Conservation (phyloP, 2,113 vertebrate genomes). For the Scatophagus argus region DNA sequence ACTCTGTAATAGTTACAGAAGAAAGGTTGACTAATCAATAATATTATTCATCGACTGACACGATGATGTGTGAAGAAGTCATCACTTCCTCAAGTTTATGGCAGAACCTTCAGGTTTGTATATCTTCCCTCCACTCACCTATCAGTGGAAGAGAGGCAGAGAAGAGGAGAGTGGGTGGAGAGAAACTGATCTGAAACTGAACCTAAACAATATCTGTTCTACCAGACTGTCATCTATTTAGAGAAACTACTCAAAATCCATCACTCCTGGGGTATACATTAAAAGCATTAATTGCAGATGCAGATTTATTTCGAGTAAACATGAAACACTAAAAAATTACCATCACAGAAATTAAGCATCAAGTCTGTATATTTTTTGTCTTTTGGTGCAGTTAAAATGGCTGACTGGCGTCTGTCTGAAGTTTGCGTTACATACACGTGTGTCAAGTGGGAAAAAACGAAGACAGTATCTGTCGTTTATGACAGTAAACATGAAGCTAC, state of each 20-base stretch:
- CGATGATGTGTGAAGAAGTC: neutral
- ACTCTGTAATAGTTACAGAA: neutral
- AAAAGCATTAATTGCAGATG: neutral
- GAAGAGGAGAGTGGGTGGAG: conserved; percentile 12
- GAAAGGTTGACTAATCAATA: neutral
- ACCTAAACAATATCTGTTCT: conserved; percentile 2
- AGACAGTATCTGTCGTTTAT: no score
- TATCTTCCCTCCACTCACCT: conserved; percentile 17
- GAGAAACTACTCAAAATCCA: neutral
- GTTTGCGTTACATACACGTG: no score
- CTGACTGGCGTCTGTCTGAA: neutral
- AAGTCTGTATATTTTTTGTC: neutral
- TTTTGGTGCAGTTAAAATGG: neutral
- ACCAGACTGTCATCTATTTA: neutral
- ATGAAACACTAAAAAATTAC: neutral
- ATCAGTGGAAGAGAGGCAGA: conserved; percentile 11
- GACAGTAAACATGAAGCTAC: no score
- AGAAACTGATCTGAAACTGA: conserved; percentile 25
- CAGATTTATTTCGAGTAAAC: neutral
- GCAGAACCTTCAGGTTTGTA: conserved; percentile 10
- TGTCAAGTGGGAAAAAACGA: no score
- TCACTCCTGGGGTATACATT: neutral
- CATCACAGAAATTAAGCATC: neutral
- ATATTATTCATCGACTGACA: conserved; percentile 3
- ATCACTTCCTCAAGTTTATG: conserved; percentile 23